phyloP scores from a whole-genome alignment of 2,888 invertebrate species.

The Rotaria sp. region DNA sequence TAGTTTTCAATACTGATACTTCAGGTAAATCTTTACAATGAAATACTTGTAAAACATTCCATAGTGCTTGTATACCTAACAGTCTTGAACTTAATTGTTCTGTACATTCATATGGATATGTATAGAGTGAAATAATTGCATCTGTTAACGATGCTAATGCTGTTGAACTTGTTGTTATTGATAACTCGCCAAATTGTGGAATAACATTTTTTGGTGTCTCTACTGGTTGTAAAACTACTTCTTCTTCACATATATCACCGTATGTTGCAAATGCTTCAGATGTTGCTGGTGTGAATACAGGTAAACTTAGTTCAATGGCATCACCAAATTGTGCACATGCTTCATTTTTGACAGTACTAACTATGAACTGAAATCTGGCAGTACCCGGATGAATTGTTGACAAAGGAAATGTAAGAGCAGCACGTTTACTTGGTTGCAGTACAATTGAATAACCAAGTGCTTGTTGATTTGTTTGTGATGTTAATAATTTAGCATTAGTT shows the following conservation, averaged over 20 bases:
- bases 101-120: constrained; percentile 28
- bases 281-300: constrained; percentile 23
- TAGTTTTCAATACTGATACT: neutral
- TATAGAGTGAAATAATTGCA: constrained; percentile 26
- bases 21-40: constrained; percentile 7
- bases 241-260: neutral
- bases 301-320: neutral
- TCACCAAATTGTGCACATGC: neutral
- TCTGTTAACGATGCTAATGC: constrained; percentile 29
- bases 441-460: neutral
- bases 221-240: neutral
- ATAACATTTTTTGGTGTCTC: constrained; percentile 5
- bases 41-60: constrained; percentile 26
- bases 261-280: constrained; percentile 29
- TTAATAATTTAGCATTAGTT: neutral
- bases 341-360: neutral
- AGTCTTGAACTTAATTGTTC: constrained; percentile 26
- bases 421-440: neutral
- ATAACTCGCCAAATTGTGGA: constrained; percentile 26
- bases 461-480: neutral
- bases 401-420: neutral
- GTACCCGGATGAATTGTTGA: neutral
- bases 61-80: neutral
- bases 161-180: constrained; percentile 17
- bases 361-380: neutral